phyloP scores from a whole-genome alignment of 2,113 vertebrate species.

The Urocitellus parryii region DNA sequence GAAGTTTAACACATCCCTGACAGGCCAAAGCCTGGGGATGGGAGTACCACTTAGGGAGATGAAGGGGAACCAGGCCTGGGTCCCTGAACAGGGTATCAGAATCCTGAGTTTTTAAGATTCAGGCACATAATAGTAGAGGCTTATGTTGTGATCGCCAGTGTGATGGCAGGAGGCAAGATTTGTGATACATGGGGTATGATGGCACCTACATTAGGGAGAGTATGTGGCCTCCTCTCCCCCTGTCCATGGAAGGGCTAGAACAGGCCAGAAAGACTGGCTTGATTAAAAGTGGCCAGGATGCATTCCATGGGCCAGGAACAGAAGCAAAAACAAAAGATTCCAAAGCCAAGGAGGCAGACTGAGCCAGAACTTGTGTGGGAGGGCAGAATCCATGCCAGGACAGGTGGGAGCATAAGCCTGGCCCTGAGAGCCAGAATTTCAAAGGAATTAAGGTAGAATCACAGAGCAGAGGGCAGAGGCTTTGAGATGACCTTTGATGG shows the following conservation, averaged over 20 bases:
- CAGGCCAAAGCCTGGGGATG: not conserved
- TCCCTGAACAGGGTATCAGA: not conserved
- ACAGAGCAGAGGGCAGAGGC: not conserved
- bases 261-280: not conserved
- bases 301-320: not conserved
- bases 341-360: not conserved
- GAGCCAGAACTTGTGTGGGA: rapidly evolving
- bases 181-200: not conserved
- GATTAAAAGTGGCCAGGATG: not conserved
- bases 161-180: not conserved
- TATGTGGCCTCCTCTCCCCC: not conserved
- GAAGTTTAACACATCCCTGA: not conserved
- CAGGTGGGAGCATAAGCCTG: rapidly evolving
- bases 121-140: not conserved
- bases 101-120: not conserved
- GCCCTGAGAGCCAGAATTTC: too few relatives aligned
- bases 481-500: not conserved
- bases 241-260: rapidly evolving
- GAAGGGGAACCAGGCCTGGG: too few relatives aligned
- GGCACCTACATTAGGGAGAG: not conserved
- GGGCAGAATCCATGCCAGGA: not conserved
- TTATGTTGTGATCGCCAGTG: not conserved
- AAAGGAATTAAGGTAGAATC: not conserved
- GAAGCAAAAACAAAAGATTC: not conserved
- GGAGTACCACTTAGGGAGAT: not conserved